Conservation (phyloP, 2,797 vertebrate genomes). For the Coreius guichenoti region DNA sequence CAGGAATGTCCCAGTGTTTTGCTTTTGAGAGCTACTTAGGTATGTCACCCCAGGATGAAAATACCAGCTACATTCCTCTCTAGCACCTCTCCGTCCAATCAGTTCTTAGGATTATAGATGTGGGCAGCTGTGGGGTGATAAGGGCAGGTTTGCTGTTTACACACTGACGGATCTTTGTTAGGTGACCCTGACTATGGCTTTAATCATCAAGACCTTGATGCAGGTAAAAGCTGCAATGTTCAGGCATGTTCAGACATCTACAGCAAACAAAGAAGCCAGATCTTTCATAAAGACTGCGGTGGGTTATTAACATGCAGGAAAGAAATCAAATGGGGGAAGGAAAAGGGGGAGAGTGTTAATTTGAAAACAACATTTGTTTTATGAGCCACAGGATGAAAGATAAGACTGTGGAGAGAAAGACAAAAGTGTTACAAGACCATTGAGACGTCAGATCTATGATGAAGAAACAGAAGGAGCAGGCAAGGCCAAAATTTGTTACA, state of each 20-base stretch:
- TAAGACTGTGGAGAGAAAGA: conserved; percentile 11
- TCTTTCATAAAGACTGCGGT: conserved; percentile 5
- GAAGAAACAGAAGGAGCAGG: conserved; percentile 29
- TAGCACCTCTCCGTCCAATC: conserved; percentile 31
- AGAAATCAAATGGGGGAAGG: conserved; percentile 36
- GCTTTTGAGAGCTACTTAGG: conserved; percentile 47
- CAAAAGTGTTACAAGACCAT: conserved; percentile 2
- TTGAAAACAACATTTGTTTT: conserved; percentile 41
- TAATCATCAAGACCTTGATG: conserved; percentile 4
- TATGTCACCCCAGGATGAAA: conserved; percentile 49
- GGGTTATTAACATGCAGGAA: conserved; percentile 33
- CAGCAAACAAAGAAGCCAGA: conserved; percentile 26
- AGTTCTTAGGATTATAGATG: conserved; percentile 3
- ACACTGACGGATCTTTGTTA: neutral
- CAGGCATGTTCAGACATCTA: conserved; percentile 25
- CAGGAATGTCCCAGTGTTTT: conserved; percentile 66
- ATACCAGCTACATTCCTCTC: conserved; percentile 56
- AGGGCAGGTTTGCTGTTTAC: conserved; percentile 3
- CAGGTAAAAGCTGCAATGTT: conserved; percentile 29
- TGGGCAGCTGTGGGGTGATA: conserved; percentile 5
- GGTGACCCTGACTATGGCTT: conserved; percentile 40
- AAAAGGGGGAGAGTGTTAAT: conserved; percentile 20
- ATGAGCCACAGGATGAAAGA: conserved; percentile 26
- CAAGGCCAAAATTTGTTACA: conserved; percentile 28
- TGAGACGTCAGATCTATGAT: conserved; percentile 1